Conservation (phyloP, 2,888 invertebrate species). For the Agonopterix subpropinquella region DNA sequence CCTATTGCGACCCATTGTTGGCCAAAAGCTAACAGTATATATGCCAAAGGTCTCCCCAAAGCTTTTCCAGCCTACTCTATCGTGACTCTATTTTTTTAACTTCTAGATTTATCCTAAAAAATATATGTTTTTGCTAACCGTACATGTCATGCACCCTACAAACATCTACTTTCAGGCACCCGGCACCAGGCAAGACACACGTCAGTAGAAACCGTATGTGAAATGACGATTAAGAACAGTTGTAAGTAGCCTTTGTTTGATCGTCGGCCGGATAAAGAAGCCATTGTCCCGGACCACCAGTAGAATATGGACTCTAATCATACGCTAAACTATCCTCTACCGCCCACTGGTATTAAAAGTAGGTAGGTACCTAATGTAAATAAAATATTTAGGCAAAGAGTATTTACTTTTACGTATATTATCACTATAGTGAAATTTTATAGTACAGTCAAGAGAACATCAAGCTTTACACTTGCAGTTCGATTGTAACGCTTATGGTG, state of each 20-base stretch:
- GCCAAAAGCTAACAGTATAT: too few relatives aligned
- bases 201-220: conserved; percentile 65
- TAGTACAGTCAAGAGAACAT: too few relatives aligned
- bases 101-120: too few relatives aligned
- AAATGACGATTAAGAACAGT: conserved; percentile 74
- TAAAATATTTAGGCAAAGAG: too few relatives aligned
- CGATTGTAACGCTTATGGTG: too few relatives aligned
- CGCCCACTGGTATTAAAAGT: neutral
- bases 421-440: too few relatives aligned
- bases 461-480: too few relatives aligned
- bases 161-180: conserved; percentile 42
- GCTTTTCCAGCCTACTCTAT: too few relatives aligned
- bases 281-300: conserved; percentile 47
- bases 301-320: conserved; percentile 34
- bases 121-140: conserved; percentile 13
- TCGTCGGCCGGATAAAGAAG: conserved; percentile 45
- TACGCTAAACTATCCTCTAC: conserved; percentile 18
- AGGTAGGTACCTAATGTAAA: neutral
- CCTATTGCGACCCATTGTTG: too few relatives aligned
- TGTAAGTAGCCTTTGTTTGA: conserved; percentile 73
- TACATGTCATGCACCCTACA: conserved; percentile 10
- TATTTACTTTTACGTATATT: too few relatives aligned
- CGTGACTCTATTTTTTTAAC: too few relatives aligned
- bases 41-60: too few relatives aligned
- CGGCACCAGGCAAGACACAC: conserved; percentile 37